These are phyloP conservation scores for Malurus splendens DNA, from an alignment of 2,797 vertebrate genomes.

Conservation along the genomic window DNA sequence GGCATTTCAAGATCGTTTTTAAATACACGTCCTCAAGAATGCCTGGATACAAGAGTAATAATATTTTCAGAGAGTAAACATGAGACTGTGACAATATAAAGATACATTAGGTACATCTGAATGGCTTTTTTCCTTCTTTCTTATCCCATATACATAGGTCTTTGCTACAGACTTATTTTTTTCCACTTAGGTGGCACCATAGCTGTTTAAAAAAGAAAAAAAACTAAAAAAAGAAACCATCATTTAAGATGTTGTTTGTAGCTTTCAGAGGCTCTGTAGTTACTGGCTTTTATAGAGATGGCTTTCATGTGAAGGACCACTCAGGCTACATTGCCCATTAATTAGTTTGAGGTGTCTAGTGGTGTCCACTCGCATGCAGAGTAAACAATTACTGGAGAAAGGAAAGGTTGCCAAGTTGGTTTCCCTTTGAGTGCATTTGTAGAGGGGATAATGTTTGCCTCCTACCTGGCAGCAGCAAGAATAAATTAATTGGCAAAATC, in stretches of 20 bases:
- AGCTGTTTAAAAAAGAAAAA: not conserved
- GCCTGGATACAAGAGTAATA: not conserved
- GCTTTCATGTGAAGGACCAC: not conserved
- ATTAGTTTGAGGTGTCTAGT: not conserved
- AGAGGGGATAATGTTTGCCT: not conserved
- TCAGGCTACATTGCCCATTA: not conserved
- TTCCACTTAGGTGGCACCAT: not conserved
- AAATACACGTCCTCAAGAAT: not conserved
- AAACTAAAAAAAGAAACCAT: not conserved
- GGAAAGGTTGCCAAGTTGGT: not conserved
- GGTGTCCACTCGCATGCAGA: not conserved
- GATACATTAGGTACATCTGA: not conserved
- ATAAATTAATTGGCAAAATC: not conserved
- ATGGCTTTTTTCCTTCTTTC: not conserved
- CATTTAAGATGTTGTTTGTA: not conserved
- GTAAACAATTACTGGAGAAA: not conserved
- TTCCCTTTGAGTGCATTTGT: not conserved
- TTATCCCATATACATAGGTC: not conserved
- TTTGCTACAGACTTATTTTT: not conserved
- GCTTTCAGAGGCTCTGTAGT: not conserved
- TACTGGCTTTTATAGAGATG: not conserved
- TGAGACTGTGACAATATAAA: not conserved
- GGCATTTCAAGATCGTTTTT: not conserved
- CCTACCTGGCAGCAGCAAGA: not conserved
- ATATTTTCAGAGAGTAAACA: not conserved